These are phyloP conservation scores for Mnemiopsis leidyi DNA, from an alignment of 37 sponge, comb jelly and placozoan genomes.

Conservation along the genomic window DNA sequence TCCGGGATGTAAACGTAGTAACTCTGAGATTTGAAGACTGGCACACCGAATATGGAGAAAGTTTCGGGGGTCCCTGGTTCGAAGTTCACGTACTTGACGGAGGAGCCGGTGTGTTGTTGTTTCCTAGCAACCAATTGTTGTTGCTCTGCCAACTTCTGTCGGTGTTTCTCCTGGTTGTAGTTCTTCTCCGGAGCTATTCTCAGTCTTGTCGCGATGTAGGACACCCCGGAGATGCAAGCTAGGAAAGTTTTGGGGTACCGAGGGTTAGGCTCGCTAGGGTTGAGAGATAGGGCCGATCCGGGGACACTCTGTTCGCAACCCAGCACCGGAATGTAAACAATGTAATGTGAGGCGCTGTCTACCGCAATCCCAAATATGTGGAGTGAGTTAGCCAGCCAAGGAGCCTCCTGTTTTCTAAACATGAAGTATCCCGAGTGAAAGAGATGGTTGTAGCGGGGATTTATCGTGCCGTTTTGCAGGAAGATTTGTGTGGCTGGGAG, in stretches of 20 bases:
- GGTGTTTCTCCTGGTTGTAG: background rate
- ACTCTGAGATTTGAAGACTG: conserved; percentile 9
- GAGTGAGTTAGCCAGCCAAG: background rate
- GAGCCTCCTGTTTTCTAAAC: background rate
- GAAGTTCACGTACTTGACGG: background rate
- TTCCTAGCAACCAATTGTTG: background rate
- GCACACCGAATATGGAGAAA: conserved; percentile 25
- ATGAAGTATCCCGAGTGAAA: conserved; percentile 2
- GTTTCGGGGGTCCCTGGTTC: background rate
- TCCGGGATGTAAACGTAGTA: conserved; percentile 21
- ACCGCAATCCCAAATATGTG: background rate
- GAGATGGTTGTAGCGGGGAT: background rate
- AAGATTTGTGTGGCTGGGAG: background rate
- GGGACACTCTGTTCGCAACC: conserved; percentile 4
- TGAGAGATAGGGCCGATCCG: conserved; percentile 3
- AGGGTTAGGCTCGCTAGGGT: background rate
- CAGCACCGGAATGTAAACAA: conserved; percentile 16
- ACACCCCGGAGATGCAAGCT: background rate
- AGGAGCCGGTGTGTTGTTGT: background rate
- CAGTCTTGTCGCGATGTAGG: background rate
- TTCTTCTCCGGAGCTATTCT: background rate
- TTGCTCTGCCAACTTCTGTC: background rate
- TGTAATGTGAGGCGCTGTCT: background rate
- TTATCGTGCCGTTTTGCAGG: background rate
- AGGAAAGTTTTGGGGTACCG: background rate